Base-by-base conservation (phyloP, 1,140 invertebrate species). In the Panagrolaimus sp. region DNA sequence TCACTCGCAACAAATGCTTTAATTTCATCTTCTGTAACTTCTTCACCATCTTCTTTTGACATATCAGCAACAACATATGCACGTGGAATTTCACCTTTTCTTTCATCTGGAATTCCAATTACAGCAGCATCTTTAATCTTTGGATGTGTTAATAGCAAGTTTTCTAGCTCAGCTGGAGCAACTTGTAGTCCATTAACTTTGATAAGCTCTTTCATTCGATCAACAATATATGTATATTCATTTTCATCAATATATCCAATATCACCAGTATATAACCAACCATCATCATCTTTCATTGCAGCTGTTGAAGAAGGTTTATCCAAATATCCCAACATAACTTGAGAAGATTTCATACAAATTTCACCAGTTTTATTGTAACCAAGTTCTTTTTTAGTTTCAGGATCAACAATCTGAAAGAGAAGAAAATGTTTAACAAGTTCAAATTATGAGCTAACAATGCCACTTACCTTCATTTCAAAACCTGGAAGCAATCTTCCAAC, bases 131-230 rank as follows among this genome's bases (percentile, higher is more conserved):
- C 91, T 9, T 86, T 86, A 3, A 93, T 87, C 62, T 87, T 88
- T 0, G 88, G 87, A 63, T 90, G 86, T 70, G 89, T 87, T 65
- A 90, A 84, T 9, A 93, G 87, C 9, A 93, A 83, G 77, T 88
- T 89, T 84, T 93, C 92, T 48, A 93, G 85, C 84, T 93, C 91
- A 1, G 91, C 90, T 16, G 92, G 92, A 23, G 91, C 89, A 5
- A 93, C 91, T 89, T 92, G 84, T 42, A 72, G 66, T 71, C 90
- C 91, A 85, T 91, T 92, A 53, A 91, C 90, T 86, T 94, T 94
- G 69, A 94, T 93, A 9, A 94, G 86, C 81, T 94, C 91, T 78
- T 94, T 94, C 53, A 92, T 76, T 66, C 92, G 85, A 74, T 93
- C 92, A 0, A 90, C 90, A 65, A 93, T 88, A 65, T 87, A 92